Evolutionary conservation across 2,888 invertebrate genomes (phyloP).

Genomic region (Frankliniella intonsa): DNA sequence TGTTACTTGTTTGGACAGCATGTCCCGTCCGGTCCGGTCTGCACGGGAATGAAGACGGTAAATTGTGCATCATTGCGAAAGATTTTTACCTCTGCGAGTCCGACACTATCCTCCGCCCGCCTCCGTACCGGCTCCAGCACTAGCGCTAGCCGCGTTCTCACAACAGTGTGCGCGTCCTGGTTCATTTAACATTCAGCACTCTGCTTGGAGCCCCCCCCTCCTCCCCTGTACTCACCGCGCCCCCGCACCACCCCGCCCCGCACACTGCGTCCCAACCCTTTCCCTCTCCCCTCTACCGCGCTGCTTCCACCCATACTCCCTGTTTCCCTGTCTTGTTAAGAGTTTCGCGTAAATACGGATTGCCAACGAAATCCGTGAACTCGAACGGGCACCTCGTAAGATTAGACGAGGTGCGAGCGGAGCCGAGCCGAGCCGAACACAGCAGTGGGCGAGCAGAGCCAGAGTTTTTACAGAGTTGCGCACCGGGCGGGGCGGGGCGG

Average conservation of each 20-base stretch:
- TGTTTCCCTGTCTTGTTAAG: slow-evolving; percentile 13
- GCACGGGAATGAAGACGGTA: too few relatives aligned
- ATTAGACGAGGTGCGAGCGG: slow-evolving; percentile 1
- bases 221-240: background rate
- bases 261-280: background rate
- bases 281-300: background rate
- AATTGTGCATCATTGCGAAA: too few relatives aligned
- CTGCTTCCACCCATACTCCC: background rate
- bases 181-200: slow-evolving; percentile 27
- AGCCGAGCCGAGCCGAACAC: background rate
- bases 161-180: slow-evolving; percentile 5
- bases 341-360: slow-evolving; percentile 22
- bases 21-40: too few relatives aligned
- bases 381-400: background rate
- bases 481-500: background rate
- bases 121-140: too few relatives aligned
- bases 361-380: slow-evolving; percentile 10
- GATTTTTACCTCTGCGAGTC: background rate
- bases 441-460: background rate
- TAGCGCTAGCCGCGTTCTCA: background rate
- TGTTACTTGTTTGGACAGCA: too few relatives aligned
- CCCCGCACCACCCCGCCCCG: background rate
- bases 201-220: background rate
- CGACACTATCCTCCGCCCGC: background rate
- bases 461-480: background rate